A percentile compares a stretch with the other conserved stretches of the same genome.
These are phyloP conservation scores for Dinoponera quadriceps DNA, from an alignment of 1,140 invertebrate species.

Conservation along the genomic window DNA sequence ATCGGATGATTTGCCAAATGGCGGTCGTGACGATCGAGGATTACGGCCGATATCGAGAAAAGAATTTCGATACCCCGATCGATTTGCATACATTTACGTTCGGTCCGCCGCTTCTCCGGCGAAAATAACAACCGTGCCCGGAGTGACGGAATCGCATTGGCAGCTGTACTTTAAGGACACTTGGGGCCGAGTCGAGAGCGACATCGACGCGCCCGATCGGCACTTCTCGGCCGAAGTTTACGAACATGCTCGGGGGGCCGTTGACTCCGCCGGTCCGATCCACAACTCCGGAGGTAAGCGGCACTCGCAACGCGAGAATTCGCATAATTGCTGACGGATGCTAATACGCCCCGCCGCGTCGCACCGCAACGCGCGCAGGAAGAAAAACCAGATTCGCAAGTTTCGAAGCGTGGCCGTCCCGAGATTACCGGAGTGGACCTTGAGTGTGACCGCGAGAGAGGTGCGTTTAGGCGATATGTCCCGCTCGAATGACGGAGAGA, in stretches of 20 bases:
- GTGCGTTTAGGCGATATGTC: conserved; percentile 34
- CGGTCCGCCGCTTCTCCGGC: neutral
- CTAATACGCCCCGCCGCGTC: conserved; percentile 69
- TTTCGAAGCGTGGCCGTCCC: conserved; percentile 63
- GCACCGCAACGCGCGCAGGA: conserved; percentile 22
- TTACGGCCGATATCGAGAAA: conserved; percentile 14
- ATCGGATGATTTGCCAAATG: conserved; percentile 1
- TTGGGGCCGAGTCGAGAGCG: conserved; percentile 26
- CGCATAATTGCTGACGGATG: conserved; percentile 75
- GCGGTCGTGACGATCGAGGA: neutral
- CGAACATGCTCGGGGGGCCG: conserved; percentile 56
- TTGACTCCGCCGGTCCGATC: conserved; percentile 67
- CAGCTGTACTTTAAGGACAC: conserved; percentile 51
- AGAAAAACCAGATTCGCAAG: conserved; percentile 77
- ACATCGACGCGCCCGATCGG: conserved; percentile 58
- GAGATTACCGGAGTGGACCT: conserved; percentile 44
- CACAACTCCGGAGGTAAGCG: conserved; percentile 63
- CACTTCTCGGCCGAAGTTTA: conserved; percentile 61
- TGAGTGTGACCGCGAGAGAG: conserved; percentile 36
- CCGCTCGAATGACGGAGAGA: neutral
- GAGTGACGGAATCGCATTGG: conserved; percentile 52
- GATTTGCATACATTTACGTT: conserved; percentile 66
- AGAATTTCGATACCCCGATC: conserved; percentile 25
- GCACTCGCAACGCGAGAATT: conserved; percentile 68
- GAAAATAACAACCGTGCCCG: conserved; percentile 28